phyloP scores from a whole-genome alignment of 2,888 invertebrate species.

The Thymelicus lineola region DNA sequence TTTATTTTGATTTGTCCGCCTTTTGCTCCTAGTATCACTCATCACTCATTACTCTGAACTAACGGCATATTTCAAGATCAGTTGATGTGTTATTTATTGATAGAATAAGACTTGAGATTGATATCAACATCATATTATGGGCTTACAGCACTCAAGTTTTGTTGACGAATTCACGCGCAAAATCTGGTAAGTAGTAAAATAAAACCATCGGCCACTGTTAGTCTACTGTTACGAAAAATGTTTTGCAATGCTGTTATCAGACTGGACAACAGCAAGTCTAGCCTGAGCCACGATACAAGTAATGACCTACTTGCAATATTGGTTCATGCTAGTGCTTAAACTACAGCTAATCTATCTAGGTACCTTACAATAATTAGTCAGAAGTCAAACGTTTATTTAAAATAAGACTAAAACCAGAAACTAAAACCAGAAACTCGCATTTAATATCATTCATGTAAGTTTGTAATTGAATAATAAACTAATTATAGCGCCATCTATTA shows the following conservation, averaged over 20 bases:
- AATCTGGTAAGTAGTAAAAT: conserved; percentile 2
- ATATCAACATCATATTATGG: too few relatives aligned
- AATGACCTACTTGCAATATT: conserved; percentile 35
- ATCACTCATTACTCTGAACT: too few relatives aligned
- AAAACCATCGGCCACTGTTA: conserved; percentile 20
- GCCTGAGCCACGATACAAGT: conserved; percentile 36
- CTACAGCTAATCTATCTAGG: conserved; percentile 10
- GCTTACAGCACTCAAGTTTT: neutral
- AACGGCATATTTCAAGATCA: too few relatives aligned
- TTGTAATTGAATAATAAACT: too few relatives aligned
- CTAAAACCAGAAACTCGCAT: too few relatives aligned
- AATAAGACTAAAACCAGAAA: too few relatives aligned
- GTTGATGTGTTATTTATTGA: too few relatives aligned
- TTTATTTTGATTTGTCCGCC: too few relatives aligned
- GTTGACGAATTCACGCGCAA: neutral
- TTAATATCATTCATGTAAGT: too few relatives aligned
- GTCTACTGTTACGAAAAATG: conserved; percentile 45
- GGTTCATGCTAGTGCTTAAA: conserved; percentile 4
- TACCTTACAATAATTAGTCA: conserved; percentile 2
- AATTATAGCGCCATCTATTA: too few relatives aligned
- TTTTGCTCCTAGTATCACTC: too few relatives aligned
- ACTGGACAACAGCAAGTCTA: conserved; percentile 47
- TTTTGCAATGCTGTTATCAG: conserved; percentile 44
- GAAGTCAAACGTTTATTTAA: neutral
- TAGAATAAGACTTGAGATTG: too few relatives aligned